Evolutionary conservation across 2,113 vertebrate genomes (phyloP), one percentile per base, ranked within the genome.

Genomic region (Melanocharis versteri): DNA sequence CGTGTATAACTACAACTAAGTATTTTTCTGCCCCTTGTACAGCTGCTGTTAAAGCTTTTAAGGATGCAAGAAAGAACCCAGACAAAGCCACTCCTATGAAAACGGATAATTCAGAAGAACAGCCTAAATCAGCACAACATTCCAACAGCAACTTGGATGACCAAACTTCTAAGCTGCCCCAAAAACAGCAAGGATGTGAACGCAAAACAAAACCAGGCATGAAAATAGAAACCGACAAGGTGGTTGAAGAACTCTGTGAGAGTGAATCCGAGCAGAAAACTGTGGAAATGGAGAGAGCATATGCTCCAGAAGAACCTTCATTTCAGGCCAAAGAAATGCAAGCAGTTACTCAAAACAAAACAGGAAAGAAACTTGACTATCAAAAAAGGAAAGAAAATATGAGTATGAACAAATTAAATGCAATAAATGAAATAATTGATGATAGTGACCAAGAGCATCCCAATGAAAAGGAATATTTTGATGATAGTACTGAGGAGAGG

Each of bases 401-500:
- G n/a, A 87, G 23, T 33, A 45, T 39, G 19, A 80, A 78, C 51
- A 94, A 83, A 80, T 75, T 72, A 40, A 83, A 54, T 75, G 26
- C 75, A 70, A 44, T 26, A 7, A 85, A 93, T 65, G 50, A 61
- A 22, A 27, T 26, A 15, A 68, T 39, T 45, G 78, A 87, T 82
- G 94, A 94, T 78, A 98, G 98, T 58, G 98, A 98, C 62, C 72
- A 97, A 11, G 98, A 99, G 79, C 95, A 94, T 31, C 77, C 92
- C 62, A 96, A 92, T 48, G 97, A 98, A 51, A 97, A 98, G 65
- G 98, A 98, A 13, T 99, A 99, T 90, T 99, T 99, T 90, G 99
- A 99, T 89, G 99, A 99, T 95, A 99, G 99, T 95, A 99, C 99
- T 17, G 99, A 99, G 89, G 99, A 99, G 82, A 99, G 99, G 16